A percentile compares a stretch with the other conserved stretches of the same genome.
Conservation (phyloP, 2,797 vertebrate species). For the Phoeniculus purpureus region DNA sequence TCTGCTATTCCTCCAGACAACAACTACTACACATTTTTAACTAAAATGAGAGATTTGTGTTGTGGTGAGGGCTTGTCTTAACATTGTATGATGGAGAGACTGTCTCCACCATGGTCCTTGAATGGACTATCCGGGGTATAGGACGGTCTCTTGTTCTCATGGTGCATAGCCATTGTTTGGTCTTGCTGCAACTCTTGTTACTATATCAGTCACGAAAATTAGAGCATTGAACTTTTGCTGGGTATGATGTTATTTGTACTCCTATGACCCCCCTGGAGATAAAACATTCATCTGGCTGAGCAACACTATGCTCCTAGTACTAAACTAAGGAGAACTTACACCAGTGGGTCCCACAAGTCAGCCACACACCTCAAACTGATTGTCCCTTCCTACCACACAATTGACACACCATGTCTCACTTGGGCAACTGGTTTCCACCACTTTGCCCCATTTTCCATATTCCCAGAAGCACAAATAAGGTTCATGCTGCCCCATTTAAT, state of each 20-base stretch:
- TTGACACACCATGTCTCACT: background rate
- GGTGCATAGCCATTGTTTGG: background rate
- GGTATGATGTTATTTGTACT: accelerated
- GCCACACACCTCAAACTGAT: accelerated
- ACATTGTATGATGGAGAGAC: accelerated
- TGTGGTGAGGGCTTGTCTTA: background rate
- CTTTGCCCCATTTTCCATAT: background rate
- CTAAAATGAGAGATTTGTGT: background rate
- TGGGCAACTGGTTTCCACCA: background rate
- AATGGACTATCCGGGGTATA: background rate
- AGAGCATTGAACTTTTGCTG: background rate
- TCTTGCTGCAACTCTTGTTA: background rate
- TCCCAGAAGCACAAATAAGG: background rate
- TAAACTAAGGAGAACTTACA: background rate
- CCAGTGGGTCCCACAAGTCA: background rate
- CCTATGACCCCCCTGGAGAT: background rate
- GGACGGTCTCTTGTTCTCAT: background rate
- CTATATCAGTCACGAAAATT: accelerated
- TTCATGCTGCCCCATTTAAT: background rate
- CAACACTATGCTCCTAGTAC: accelerated
- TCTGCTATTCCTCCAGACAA: background rate
- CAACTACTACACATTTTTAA: background rate
- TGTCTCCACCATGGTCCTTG: background rate
- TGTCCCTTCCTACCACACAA: background rate
- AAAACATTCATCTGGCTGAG: background rate